Evolutionary conservation across 2,888 invertebrate species (phyloP).

Genomic region (Epinotia nisella): DNA sequence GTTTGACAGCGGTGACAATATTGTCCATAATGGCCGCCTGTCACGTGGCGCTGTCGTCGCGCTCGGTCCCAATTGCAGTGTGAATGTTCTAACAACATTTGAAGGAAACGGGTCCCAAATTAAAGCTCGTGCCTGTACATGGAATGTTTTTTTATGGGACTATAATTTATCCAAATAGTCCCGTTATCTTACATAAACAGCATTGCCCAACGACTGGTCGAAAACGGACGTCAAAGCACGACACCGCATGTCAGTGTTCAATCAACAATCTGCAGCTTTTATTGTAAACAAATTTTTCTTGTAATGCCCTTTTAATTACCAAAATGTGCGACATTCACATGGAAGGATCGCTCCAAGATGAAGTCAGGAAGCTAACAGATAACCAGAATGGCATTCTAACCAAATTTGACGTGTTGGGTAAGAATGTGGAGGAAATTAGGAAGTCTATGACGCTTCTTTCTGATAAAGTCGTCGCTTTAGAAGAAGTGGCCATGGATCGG

Average conservation of each 20-base stretch:
- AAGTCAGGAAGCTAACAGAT: slow-evolving; percentile 64
- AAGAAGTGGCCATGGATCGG: slow-evolving; percentile 62
- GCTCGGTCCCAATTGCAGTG: too few relatives aligned
- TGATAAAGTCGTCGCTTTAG: slow-evolving; percentile 64
- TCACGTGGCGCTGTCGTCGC: too few relatives aligned
- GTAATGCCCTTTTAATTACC: slow-evolving; percentile 37
- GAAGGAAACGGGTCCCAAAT: too few relatives aligned
- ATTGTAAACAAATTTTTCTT: slow-evolving; percentile 33
- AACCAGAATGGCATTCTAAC: slow-evolving; percentile 60
- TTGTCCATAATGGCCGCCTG: too few relatives aligned
- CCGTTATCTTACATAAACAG: slow-evolving; percentile 29
- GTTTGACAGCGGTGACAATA: too few relatives aligned
- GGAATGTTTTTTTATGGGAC: too few relatives aligned
- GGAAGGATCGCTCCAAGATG: slow-evolving; percentile 56
- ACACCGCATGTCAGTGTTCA: slow-evolving; percentile 16
- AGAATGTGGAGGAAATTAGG: slow-evolving; percentile 66
- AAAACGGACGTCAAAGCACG: slow-evolving; percentile 3
- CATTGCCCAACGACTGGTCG: slow-evolving; percentile 40
- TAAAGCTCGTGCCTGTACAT: too few relatives aligned
- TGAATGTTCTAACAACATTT: too few relatives aligned
- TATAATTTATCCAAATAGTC: too few relatives aligned
- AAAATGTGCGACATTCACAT: slow-evolving; percentile 40
- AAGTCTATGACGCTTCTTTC: slow-evolving; percentile 60
- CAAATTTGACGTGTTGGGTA: slow-evolving; percentile 67
- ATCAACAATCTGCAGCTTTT: slow-evolving; percentile 33